These are phyloP conservation scores for Notarius lentiginosus DNA, from an alignment of 2,113 vertebrate genomes.

Conservation along the genomic window DNA sequence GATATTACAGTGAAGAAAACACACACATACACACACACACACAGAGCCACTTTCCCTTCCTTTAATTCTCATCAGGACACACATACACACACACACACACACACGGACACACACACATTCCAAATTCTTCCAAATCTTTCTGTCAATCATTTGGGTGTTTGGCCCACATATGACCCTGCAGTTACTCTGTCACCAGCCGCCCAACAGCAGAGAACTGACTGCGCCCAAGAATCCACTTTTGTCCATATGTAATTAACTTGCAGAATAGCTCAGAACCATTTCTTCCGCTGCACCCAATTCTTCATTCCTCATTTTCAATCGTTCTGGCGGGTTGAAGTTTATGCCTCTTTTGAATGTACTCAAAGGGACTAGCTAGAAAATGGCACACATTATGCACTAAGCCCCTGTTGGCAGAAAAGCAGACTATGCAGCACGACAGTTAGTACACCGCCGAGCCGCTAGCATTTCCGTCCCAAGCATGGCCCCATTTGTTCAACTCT, in stretches of 20 bases:
- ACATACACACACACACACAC: slow-evolving; percentile 25
- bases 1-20: slow-evolving; percentile 28
- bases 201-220: slow-evolving; percentile 44
- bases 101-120: slow-evolving; percentile 24
- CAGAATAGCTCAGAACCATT: slow-evolving; percentile 61
- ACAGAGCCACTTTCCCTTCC: not conserved
- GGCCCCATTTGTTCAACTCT: slow-evolving; percentile 29
- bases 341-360: slow-evolving; percentile 73
- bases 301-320: slow-evolving; percentile 44
- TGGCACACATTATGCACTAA: slow-evolving; percentile 59
- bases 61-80: slow-evolving; percentile 11
- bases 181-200: slow-evolving; percentile 45
- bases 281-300: slow-evolving; percentile 48
- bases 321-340: slow-evolving; percentile 52
- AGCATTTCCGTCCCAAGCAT: slow-evolving; percentile 66
- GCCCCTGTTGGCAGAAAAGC: slow-evolving; percentile 47
- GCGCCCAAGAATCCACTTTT: slow-evolving; percentile 59
- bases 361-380: slow-evolving; percentile 62
- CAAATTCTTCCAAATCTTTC: slow-evolving; percentile 25
- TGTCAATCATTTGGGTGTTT: slow-evolving; percentile 54
- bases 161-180: slow-evolving; percentile 63
- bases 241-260: slow-evolving; percentile 65
- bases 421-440: slow-evolving; percentile 72
- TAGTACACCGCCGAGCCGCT: slow-evolving; percentile 64
- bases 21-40: not conserved